Percentiles rank a stretch among this genome's conserved stretches.
Evolutionary conservation across 1,140 invertebrate genomes (phyloP).

Genomic region (Gryon sp.): DNA sequence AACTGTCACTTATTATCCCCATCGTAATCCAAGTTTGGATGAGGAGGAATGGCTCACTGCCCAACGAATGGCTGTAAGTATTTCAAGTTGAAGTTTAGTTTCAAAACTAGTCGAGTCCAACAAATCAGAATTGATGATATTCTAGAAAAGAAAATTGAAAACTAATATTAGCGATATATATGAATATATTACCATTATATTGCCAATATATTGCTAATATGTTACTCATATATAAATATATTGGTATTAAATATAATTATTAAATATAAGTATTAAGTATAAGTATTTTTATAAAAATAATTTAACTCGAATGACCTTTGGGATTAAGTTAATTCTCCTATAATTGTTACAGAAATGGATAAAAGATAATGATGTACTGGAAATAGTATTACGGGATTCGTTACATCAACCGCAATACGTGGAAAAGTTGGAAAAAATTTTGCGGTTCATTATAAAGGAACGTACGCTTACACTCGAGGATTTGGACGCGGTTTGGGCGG

Average conservation of each 20-base stretch:
- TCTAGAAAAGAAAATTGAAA: too few relatives aligned
- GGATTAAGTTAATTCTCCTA: conserved; percentile 13
- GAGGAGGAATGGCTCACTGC: conserved; percentile 97
- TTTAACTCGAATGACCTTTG: not conserved
- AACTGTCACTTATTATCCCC: conserved; percentile 92
- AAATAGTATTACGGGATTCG: conserved; percentile 96
- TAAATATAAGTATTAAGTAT: too few relatives aligned
- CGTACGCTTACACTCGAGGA: conserved; percentile 94
- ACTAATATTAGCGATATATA: too few relatives aligned
- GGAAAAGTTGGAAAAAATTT: conserved; percentile 98
- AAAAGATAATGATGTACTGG: conserved; percentile 96
- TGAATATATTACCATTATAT: too few relatives aligned
- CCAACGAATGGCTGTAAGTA: conserved; percentile 93
- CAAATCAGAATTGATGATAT: too few relatives aligned
- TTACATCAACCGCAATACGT: conserved; percentile 99
- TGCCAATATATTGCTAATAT: too few relatives aligned
- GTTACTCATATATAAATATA: too few relatives aligned
- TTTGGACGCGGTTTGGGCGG: conserved; percentile 97
- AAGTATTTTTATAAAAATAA: conserved; percentile 4
- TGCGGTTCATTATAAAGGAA: conserved; percentile 97
- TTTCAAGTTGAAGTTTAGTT: too few relatives aligned
- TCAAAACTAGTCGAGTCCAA: too few relatives aligned
- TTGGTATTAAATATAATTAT: too few relatives aligned
- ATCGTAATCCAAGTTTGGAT: conserved; percentile 83
- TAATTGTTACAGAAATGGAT: conserved; percentile 97